phyloP scores from a whole-genome alignment of 53 echinoderm and acorn worm species.

The Temnopleurus reevesii region DNA sequence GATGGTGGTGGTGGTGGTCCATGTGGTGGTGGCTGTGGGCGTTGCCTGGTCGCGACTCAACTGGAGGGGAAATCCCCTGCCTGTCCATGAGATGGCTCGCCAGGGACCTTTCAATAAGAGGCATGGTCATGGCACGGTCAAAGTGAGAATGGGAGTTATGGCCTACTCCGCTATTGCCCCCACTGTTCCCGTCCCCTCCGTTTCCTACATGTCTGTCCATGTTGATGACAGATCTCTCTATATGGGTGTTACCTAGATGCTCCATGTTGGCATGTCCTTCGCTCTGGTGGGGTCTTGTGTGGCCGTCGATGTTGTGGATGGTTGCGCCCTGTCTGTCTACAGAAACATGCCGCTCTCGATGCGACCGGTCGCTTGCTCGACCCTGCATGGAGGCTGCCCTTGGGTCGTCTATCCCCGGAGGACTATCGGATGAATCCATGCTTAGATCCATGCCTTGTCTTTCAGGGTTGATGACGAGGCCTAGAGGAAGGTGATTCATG shows the following conservation, averaged over 20 bases:
- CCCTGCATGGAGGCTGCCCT: conserved; percentile 20
- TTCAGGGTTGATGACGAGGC: conserved; percentile 50
- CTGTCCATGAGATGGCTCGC: conserved; percentile 37
- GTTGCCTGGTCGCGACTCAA: conserved; percentile 7
- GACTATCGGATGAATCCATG: conserved; percentile 49
- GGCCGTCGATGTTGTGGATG: conserved; percentile 45
- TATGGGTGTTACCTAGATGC: conserved; percentile 50
- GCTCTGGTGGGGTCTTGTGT: neutral
- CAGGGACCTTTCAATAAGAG: conserved; percentile 31
- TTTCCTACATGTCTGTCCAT: conserved; percentile 39
- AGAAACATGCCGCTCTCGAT: conserved; percentile 34
- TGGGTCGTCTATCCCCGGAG: conserved; percentile 27
- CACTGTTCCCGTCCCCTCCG: neutral
- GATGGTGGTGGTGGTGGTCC: conserved; percentile 11
- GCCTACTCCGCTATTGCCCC: conserved; percentile 25
- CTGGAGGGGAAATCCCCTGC: conserved; percentile 46
- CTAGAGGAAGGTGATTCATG: conserved; percentile 29
- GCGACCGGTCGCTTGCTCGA: neutral
- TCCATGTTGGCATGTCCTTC: conserved; percentile 20
- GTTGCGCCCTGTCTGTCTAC: neutral
- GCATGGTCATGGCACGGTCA: conserved; percentile 47
- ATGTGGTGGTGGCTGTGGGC: conserved; percentile 15
- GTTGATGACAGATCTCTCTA: conserved; percentile 56
- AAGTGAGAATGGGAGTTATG: conserved; percentile 24
- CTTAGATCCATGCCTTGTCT: conserved; percentile 51